A percentile compares a stretch with the other conserved stretches of the same genome.
phyloP scores from a whole-genome alignment of 2,113 vertebrate species.

The Labeo catla region DNA sequence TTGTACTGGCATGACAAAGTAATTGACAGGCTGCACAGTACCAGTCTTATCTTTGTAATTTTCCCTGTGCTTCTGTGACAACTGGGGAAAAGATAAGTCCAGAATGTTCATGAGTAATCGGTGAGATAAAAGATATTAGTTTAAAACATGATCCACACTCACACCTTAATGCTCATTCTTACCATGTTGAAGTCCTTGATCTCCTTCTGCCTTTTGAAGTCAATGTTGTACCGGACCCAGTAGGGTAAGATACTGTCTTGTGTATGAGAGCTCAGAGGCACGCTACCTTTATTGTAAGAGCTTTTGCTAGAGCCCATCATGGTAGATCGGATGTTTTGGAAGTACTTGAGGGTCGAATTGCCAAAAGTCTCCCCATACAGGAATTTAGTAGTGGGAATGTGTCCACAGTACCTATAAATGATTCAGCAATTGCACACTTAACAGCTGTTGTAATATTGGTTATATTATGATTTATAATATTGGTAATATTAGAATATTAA shows the following conservation, averaged over 20 bases:
- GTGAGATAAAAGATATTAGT: neutral
- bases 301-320: constrained; percentile 56
- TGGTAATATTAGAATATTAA: neutral
- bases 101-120: constrained; percentile 2
- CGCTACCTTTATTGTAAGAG: constrained; percentile 50
- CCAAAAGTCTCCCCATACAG: constrained; percentile 64
- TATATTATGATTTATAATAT: neutral
- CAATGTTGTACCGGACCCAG: constrained; percentile 65
- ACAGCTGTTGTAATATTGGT: neutral
- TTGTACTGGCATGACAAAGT: constrained; percentile 68
- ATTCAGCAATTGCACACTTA: neutral
- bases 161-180: constrained; percentile 18
- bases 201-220: constrained; percentile 54
- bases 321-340: constrained; percentile 62
- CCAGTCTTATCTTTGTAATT: constrained; percentile 73
- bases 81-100: constrained; percentile 58
- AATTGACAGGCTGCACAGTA: constrained; percentile 55
- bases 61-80: constrained; percentile 69
- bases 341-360: constrained; percentile 65
- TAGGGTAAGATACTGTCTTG: constrained; percentile 50
- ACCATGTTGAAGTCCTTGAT: constrained; percentile 73
- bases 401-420: constrained; percentile 65
- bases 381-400: constrained; percentile 60
- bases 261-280: constrained; percentile 52
- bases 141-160: neutral